Evolutionary conservation across 1,140 invertebrate species (phyloP).

Genomic region (Drosophila watanabei): DNA sequence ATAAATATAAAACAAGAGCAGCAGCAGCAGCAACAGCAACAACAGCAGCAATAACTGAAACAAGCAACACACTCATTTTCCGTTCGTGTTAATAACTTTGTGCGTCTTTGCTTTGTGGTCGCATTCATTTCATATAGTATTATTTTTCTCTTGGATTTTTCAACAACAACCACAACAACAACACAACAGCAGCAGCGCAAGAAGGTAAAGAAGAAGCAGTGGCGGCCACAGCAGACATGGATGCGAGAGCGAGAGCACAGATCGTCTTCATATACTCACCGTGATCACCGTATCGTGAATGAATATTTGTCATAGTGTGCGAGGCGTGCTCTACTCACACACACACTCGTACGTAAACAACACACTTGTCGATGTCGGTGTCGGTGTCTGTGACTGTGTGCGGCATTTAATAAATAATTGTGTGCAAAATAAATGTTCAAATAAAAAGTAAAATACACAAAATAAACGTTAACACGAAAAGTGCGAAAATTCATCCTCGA

Average conservation of each 20-base stretch:
- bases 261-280: constrained; percentile 51
- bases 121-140: constrained; percentile 73
- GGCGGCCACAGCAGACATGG: constrained; percentile 40
- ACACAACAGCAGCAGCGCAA: constrained; percentile 7
- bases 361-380: constrained; percentile 31
- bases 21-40: constrained; percentile 35
- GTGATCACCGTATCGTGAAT: constrained; percentile 76
- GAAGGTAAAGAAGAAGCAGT: constrained; percentile 21
- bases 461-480: constrained; percentile 22
- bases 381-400: constrained; percentile 37
- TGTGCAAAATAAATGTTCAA: constrained; percentile 44
- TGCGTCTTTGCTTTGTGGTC: constrained; percentile 73
- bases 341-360: constrained; percentile 33
- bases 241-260: constrained; percentile 69
- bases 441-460: constrained; percentile 26
- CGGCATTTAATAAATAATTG: constrained; percentile 52
- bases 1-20: constrained; percentile 47
- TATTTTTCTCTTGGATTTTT: constrained; percentile 77
- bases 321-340: constrained; percentile 39
- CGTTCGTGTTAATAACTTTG: constrained; percentile 73
- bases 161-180: constrained; percentile 36
- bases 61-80: constrained; percentile 48
- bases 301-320: constrained; percentile 75
- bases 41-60: constrained; percentile 20
- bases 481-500: constrained; percentile 29